Percentiles rank a stretch among this genome's conserved stretches.
phyloP scores from a whole-genome alignment of 92 coral and sea anemone genomes.

The Micromussa lordhowensis region DNA sequence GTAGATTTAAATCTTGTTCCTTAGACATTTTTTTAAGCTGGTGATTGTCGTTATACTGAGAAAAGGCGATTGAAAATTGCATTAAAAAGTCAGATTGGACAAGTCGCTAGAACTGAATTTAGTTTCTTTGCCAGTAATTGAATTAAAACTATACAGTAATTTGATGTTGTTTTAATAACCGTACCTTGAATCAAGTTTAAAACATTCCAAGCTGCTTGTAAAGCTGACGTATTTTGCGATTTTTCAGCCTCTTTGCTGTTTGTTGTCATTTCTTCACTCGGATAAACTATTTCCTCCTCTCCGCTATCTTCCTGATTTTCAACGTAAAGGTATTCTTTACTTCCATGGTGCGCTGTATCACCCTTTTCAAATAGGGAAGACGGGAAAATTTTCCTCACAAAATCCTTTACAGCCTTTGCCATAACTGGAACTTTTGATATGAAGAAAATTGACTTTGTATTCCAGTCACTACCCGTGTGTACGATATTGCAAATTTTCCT shows the following conservation, averaged over 20 bases:
- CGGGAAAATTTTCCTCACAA: slow-evolving; percentile 9
- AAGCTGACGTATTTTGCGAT: slow-evolving; percentile 76
- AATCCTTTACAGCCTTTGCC: slow-evolving; percentile 15
- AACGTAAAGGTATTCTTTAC: slow-evolving; percentile 63
- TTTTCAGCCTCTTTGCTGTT: slow-evolving; percentile 42
- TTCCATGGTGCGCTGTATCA: background rate
- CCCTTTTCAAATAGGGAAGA: background rate
- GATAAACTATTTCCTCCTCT: slow-evolving; percentile 53
- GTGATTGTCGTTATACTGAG: background rate
- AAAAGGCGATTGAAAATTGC: background rate
- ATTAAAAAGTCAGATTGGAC: background rate
- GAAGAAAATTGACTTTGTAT: background rate
- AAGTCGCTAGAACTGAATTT: background rate
- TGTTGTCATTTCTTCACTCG: slow-evolving; percentile 49
- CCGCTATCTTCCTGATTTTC: slow-evolving; percentile 55
- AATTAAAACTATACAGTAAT: background rate
- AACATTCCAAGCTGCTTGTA: slow-evolving; percentile 98
- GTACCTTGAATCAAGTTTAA: slow-evolving; percentile 94
- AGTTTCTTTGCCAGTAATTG: background rate
- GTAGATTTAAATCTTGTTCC: background rate
- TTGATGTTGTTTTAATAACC: background rate
- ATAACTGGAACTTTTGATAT: background rate
- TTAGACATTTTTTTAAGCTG: background rate
- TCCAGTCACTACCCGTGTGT: background rate
- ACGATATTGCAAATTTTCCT: background rate